Evolutionary conservation across 2,888 invertebrate species (phyloP).

Genomic region (Eulithis testata): DNA sequence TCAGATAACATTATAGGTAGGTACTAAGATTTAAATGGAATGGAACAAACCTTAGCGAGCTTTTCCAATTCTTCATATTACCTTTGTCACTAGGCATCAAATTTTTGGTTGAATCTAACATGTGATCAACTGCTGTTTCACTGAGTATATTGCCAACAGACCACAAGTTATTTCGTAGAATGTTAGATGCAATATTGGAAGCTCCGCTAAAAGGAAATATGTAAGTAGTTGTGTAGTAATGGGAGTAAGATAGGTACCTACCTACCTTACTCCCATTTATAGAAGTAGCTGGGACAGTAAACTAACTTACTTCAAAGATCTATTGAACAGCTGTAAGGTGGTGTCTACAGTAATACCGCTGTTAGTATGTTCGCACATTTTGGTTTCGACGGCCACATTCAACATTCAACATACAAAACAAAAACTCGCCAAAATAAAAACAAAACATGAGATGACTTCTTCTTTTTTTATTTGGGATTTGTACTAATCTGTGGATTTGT

Average conservation of each 20-base stretch:
- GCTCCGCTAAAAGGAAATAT: conserved; percentile 51
- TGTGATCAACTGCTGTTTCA: conserved; percentile 47
- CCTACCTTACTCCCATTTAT: no score
- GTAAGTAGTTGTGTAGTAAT: background rate
- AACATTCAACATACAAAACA: no score
- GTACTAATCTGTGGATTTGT: no score
- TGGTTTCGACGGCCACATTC: background rate
- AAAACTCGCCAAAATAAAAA: no score
- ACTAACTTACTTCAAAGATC: conserved; percentile 52
- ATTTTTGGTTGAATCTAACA: conserved; percentile 50
- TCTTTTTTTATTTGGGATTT: no score
- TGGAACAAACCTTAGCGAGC: conserved; percentile 55
- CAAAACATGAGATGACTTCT: no score
- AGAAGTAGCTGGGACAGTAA: no score
- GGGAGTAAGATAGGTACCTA: background rate
- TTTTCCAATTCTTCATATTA: conserved; percentile 60
- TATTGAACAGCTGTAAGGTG: conserved; percentile 53
- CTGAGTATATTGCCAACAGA: conserved; percentile 50
- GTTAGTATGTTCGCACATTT: no score
- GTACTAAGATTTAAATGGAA: no score
- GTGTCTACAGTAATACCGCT: conserved; percentile 32
- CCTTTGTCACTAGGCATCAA: conserved; percentile 52
- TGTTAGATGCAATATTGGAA: conserved; percentile 60
- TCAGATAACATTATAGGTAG: no score
- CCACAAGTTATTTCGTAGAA: conserved; percentile 59